Evolutionary conservation across 2,888 invertebrate genomes (phyloP), one percentile per base, ranked within the genome.

Genomic region (Yponomeuta evonymella): DNA sequence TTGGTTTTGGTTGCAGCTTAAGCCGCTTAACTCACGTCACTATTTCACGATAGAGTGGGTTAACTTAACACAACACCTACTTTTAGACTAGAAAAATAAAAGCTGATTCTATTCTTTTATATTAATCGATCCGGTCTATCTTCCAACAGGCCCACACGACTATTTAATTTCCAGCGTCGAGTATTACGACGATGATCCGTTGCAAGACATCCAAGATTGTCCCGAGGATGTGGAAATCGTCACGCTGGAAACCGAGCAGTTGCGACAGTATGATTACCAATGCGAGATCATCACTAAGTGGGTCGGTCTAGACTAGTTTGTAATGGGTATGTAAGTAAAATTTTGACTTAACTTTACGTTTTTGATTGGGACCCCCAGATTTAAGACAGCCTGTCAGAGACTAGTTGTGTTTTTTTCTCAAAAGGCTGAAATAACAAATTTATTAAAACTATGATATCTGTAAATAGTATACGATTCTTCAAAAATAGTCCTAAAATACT

Each of bases 141-240:
- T 65, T 4, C 12, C 65, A 2, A 12, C 33, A 65, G 65, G 12
- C 2, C 65, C 65, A 12, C 23, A 64, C 30, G 89, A 89, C 15
- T 90, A 91, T 71, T 76, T 82, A 74, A 88, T 89, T 63, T 87
- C 87, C 72, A 87, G 89, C 0, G 73, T 79, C 0, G 90, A 90
- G 73, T 90, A 90, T 73, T 88, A 89, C 64, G 90, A 89, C 15
- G 89, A 89, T 2, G 67, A 73, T 0, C 70, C 74, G 0, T 80
- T 80, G 2, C 88, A 89, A 67, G 78, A 83, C 12, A 62, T 29
- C 0, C 5, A 69, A 0, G 0, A 70, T 1, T 90, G 90, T 72
- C 85, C 86, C 0, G 79, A 81, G 2, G 77, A 71, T 0, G 81
- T 90, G 0, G 81, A 86, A 2, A 78, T 82, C 2, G 80, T 90